Conservation (phyloP, 1,140 invertebrate species). For the Triops cancriformis region DNA sequence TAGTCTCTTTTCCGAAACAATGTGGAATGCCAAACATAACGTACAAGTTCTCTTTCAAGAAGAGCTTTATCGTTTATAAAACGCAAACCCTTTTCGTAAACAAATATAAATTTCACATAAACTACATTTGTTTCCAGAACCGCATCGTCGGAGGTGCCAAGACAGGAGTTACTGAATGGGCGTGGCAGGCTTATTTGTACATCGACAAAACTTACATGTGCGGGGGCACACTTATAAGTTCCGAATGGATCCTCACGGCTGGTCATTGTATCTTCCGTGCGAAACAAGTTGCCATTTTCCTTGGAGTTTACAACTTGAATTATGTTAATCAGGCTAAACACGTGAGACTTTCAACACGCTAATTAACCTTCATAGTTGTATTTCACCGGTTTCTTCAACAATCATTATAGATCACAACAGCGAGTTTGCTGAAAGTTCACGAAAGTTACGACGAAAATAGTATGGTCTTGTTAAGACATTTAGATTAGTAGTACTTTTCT, state of each 20-base stretch:
- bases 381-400: background rate
- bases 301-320: background rate
- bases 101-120: background rate
- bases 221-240: conserved; percentile 41
- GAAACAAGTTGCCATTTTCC: background rate
- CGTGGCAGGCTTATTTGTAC: conserved; percentile 21
- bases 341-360: background rate
- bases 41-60: too few relatives aligned
- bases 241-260: conserved; percentile 42
- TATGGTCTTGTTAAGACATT: background rate
- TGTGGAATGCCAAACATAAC: background rate
- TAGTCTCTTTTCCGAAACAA: background rate
- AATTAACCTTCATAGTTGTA: background rate
- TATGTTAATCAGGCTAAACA: background rate
- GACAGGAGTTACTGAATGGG: conserved; percentile 22
- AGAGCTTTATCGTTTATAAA: too few relatives aligned
- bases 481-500: background rate
- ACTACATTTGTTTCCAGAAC: conserved; percentile 2
- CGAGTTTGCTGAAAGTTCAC: background rate
- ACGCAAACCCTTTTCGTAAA: too few relatives aligned
- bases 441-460: background rate
- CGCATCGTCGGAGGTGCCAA: conserved; percentile 20
- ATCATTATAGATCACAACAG: background rate
- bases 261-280: conserved; percentile 37
- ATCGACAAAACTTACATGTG: conserved; percentile 35